Percentiles rank a stretch among this genome's conserved stretches.
Evolutionary conservation across 2,888 invertebrate species (phyloP).

Genomic region (Parnassius mnemosyne): DNA sequence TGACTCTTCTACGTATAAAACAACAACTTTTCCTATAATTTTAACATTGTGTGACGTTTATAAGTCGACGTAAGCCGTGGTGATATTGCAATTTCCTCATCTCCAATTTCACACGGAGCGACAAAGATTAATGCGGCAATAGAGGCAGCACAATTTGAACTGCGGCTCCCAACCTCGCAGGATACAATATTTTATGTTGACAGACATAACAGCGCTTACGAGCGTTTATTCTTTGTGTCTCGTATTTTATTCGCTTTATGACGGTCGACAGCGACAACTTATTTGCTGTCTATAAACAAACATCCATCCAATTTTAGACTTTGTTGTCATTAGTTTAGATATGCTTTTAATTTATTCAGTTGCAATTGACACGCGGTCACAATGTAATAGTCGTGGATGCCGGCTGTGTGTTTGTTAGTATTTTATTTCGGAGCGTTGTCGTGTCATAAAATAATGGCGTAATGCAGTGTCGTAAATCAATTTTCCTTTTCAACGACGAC

Average conservation of each 20-base stretch:
- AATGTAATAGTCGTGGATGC: conserved; percentile 77
- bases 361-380: conserved; percentile 40
- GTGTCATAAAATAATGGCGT: conserved; percentile 79
- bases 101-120: conserved; percentile 66
- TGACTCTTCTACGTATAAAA: no score
- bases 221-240: conserved; percentile 80
- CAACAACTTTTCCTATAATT: no score
- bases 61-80: conserved; percentile 11
- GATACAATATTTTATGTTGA: conserved; percentile 80
- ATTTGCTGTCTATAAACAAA: conserved; percentile 30
- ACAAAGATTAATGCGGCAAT: conserved; percentile 74
- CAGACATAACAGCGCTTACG: conserved; percentile 80
- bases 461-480: conserved; percentile 77
- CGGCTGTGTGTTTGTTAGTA: conserved; percentile 79
- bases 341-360: conserved; percentile 21
- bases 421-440: conserved; percentile 79
- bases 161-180: conserved; percentile 66
- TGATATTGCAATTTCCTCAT: conserved; percentile 43
- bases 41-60: conserved; percentile 21
- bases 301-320: conserved; percentile 38
- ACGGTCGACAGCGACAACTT: conserved; percentile 58
- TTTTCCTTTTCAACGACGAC: conserved; percentile 75
- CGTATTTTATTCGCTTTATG: conserved; percentile 81
- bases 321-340: conserved; percentile 37
- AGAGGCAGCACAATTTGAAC: conserved; percentile 73